A percentile compares a stretch with the other conserved stretches of the same genome.
Conservation (phyloP, 2,888 invertebrate genomes). For the Timema cristinae region DNA sequence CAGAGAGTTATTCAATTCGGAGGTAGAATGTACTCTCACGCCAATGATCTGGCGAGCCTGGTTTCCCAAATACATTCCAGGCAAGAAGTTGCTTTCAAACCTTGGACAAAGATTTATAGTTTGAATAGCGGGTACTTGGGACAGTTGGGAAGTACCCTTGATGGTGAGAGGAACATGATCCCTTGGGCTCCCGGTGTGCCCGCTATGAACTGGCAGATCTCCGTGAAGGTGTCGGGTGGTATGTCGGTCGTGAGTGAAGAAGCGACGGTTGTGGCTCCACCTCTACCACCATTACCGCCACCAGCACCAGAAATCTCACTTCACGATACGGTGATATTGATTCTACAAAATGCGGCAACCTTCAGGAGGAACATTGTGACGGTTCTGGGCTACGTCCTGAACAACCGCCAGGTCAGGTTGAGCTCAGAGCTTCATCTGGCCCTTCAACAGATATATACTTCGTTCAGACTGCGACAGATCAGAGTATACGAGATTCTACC, state of each 20-base stretch:
- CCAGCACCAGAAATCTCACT: no score
- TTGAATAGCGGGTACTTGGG: no score
- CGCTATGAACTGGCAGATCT: neutral
- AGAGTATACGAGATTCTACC: neutral
- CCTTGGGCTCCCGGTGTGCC: neutral
- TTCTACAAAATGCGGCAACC: conserved; percentile 5
- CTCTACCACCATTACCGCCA: no score
- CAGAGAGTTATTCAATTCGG: neutral
- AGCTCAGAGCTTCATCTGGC: neutral
- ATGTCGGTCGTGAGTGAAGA: no score
- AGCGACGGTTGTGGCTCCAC: no score
- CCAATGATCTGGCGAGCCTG: no score
- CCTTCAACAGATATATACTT: neutral
- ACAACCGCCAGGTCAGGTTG: conserved; percentile 5
- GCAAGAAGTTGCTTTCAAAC: no score
- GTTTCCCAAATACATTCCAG: no score
- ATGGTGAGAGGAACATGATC: neutral
- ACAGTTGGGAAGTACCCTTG: no score
- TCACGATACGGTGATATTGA: neutral
- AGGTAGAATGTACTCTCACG: no score
- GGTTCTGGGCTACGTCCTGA: conserved; percentile 6
- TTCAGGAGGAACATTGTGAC: conserved; percentile 10
- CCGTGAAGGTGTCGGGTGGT: neutral
- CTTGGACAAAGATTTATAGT: no score
- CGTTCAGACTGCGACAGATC: neutral